Percentiles rank a stretch among this genome's conserved stretches.
phyloP scores from a whole-genome alignment of 2,113 vertebrate genomes.

The Ginglymostoma cirratum region DNA sequence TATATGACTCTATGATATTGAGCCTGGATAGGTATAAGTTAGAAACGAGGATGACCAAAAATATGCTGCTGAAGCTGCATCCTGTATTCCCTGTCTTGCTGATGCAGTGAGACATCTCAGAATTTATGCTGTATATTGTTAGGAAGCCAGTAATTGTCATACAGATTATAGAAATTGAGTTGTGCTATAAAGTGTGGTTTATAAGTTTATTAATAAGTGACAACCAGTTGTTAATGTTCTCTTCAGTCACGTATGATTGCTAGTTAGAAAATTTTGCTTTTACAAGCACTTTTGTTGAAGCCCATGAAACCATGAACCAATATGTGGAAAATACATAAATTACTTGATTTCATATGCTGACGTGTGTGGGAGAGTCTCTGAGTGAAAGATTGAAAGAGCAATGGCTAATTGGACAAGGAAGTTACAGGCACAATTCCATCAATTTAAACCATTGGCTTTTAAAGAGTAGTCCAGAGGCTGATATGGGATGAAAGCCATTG shows the following conservation, averaged over 20 bases:
- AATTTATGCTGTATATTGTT: not conserved
- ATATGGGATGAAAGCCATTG: too few relatives aligned
- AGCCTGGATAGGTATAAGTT: not conserved
- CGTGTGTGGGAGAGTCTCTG: not conserved
- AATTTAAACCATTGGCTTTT: not conserved
- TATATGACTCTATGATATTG: not conserved
- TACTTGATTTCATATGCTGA: too few relatives aligned
- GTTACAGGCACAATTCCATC: not conserved
- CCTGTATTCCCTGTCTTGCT: not conserved
- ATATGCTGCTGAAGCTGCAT: not conserved
- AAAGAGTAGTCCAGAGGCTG: too few relatives aligned
- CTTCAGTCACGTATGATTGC: not conserved
- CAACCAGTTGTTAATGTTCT: not conserved
- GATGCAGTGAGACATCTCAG: not conserved
- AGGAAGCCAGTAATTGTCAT: not conserved
- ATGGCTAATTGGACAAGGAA: not conserved
- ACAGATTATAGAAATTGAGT: not conserved
- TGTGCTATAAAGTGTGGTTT: not conserved
- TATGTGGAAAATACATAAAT: not conserved
- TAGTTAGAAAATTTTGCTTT: not conserved
- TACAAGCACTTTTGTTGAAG: not conserved
- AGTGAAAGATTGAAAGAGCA: not conserved
- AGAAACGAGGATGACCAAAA: too few relatives aligned
- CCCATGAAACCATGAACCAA: not conserved
- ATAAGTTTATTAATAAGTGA: not conserved